A percentile compares a stretch with the other conserved stretches of the same genome.
phyloP scores from a whole-genome alignment of 2,113 vertebrate genomes.

The Zootoca vivipara region DNA sequence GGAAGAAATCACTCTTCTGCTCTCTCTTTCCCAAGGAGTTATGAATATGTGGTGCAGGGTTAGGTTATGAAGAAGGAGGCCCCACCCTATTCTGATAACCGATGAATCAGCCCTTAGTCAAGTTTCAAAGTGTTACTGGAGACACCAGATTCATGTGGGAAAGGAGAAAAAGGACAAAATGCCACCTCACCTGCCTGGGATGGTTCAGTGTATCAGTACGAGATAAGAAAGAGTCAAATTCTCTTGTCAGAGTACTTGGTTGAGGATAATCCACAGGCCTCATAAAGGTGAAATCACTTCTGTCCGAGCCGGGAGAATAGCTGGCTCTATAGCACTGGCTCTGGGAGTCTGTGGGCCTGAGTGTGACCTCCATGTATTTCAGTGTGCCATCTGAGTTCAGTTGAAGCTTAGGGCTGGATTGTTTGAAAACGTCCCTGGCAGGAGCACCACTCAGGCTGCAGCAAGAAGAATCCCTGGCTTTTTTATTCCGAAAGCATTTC shows the following conservation, averaged over 20 bases:
- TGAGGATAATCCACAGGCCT: slow-evolving; percentile 76
- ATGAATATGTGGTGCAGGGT: neutral
- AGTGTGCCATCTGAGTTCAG: slow-evolving; percentile 88
- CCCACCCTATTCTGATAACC: neutral
- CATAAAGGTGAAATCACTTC: slow-evolving; percentile 86
- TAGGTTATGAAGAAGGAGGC: neutral
- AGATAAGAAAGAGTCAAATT: slow-evolving; percentile 58
- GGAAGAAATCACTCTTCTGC: neutral
- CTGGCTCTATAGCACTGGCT: slow-evolving; percentile 86
- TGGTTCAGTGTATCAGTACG: slow-evolving; percentile 68
- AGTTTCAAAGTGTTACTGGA: neutral
- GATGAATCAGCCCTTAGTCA: neutral
- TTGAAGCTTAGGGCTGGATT: slow-evolving; percentile 86
- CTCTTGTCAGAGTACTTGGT: slow-evolving; percentile 68
- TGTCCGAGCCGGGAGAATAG: slow-evolving; percentile 82
- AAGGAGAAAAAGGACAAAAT: neutral
- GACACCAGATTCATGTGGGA: neutral
- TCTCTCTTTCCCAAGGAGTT: neutral
- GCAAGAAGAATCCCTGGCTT: slow-evolving; percentile 58
- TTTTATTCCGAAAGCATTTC: slow-evolving; percentile 70
- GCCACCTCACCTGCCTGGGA: slow-evolving; percentile 75
- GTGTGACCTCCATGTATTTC: slow-evolving; percentile 91
- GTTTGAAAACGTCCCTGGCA: slow-evolving; percentile 78
- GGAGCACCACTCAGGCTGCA: slow-evolving; percentile 74
- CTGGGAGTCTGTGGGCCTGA: slow-evolving; percentile 83